Percentiles rank a stretch among this genome's conserved stretches.
phyloP scores from a whole-genome alignment of 1,140 invertebrate species.

The Drosophila kurseongensis region DNA sequence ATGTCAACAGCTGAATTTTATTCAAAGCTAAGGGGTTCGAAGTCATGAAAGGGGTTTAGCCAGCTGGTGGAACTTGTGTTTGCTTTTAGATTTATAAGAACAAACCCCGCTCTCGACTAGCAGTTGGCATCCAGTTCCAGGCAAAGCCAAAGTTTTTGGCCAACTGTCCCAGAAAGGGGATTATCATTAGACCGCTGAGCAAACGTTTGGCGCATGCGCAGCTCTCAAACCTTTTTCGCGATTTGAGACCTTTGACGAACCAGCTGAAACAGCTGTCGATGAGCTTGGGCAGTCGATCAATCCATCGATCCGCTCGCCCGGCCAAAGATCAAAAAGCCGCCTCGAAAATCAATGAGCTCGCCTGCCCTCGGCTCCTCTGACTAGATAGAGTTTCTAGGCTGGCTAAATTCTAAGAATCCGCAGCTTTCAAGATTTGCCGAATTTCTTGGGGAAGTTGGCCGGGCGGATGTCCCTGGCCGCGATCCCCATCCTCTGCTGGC shows the following conservation, averaged over 20 bases:
- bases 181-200: constrained; percentile 37
- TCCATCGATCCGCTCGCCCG: constrained; percentile 53
- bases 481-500: constrained; percentile 26
- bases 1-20: background rate
- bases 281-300: constrained; percentile 35
- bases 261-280: constrained; percentile 63
- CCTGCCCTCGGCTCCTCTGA: constrained; percentile 49
- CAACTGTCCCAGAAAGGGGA: constrained; percentile 49
- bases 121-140: constrained; percentile 41
- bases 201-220: constrained; percentile 77
- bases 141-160: constrained; percentile 8
- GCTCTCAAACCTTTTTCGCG: constrained; percentile 79
- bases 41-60: background rate
- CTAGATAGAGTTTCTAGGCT: constrained; percentile 82
- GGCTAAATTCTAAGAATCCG: constrained; percentile 71
- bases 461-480: constrained; percentile 54
- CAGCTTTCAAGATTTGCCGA: constrained; percentile 77
- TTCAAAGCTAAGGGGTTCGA: background rate
- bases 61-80: constrained; percentile 11
- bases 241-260: constrained; percentile 62
- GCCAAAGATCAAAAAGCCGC: constrained; percentile 76
- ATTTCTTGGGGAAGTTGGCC: constrained; percentile 57
- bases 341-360: constrained; percentile 68
- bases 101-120: background rate
- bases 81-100: background rate